Conservation (phyloP, 2,113 vertebrate genomes). For the Prochilodus magdalenae region DNA sequence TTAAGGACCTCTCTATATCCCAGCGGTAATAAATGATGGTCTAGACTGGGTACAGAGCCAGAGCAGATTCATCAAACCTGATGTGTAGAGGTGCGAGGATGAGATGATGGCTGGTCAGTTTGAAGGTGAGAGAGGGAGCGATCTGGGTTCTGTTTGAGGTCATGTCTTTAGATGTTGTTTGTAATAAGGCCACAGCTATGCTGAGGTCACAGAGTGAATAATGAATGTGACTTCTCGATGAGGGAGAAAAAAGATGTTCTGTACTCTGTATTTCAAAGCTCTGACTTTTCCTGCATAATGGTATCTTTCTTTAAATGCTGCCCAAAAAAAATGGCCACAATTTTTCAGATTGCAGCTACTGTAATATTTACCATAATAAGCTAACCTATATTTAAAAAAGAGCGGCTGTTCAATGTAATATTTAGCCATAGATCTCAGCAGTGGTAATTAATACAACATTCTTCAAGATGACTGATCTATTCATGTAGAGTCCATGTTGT, state of each 20-base stretch:
- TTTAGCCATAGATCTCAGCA: too few relatives aligned
- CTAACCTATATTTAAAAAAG: too few relatives aligned
- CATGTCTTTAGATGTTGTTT: constrained; percentile 28
- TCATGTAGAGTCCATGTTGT: too few relatives aligned
- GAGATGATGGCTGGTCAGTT: constrained; percentile 45
- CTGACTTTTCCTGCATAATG: background rate
- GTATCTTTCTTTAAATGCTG: background rate
- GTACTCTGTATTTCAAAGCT: background rate
- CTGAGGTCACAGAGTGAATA: constrained; percentile 5
- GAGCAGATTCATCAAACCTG: constrained; percentile 48
- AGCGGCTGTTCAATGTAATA: too few relatives aligned
- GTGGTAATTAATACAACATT: too few relatives aligned
- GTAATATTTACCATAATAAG: too few relatives aligned
- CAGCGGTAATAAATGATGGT: constrained; percentile 56
- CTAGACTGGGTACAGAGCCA: constrained; percentile 33
- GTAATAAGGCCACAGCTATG: constrained; percentile 22
- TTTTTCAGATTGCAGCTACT: too few relatives aligned
- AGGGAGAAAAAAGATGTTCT: background rate
- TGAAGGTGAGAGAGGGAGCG: constrained; percentile 49
- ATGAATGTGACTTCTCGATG: background rate
- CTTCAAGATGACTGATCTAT: too few relatives aligned
- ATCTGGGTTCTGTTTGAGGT: constrained; percentile 37
- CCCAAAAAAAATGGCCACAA: too few relatives aligned
- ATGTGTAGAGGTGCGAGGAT: constrained; percentile 27
- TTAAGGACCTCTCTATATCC: constrained; percentile 41